These are phyloP conservation scores for Merodon equestris DNA, from an alignment of 2,888 invertebrate genomes.

Conservation along the genomic window DNA sequence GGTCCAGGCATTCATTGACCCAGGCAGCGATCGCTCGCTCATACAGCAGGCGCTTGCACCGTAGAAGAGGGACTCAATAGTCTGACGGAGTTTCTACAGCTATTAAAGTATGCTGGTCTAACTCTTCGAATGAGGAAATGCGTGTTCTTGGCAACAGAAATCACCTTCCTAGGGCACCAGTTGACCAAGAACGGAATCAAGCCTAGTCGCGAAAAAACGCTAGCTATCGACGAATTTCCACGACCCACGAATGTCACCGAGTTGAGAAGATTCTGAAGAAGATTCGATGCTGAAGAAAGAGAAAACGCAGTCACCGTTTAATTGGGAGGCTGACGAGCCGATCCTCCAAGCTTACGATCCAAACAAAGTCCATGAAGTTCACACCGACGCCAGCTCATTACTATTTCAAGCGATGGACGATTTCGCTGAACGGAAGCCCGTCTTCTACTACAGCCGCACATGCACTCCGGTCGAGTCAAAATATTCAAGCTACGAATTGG, in stretches of 20 bases:
- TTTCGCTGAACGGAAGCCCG: conserved; percentile 25
- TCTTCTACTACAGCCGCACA: conserved; percentile 23
- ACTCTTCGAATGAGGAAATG: too few species aligned
- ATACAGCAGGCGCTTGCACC: neutral
- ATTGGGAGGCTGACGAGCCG: neutral
- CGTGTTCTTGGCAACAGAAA: too few species aligned
- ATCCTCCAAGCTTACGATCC: too few species aligned
- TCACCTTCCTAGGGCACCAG: too few species aligned
- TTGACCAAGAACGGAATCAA: too few species aligned
- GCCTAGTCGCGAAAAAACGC: too few species aligned
- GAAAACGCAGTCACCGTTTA: neutral
- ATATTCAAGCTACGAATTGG: conserved; percentile 25
- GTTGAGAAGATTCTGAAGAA: neutral
- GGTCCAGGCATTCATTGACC: too few species aligned
- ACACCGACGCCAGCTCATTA: conserved; percentile 27
- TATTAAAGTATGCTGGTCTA: too few species aligned
- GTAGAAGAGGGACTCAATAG: too few species aligned
- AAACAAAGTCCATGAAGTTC: conserved; percentile 3
- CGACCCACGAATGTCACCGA: conserved; percentile 14
- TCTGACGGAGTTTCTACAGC: too few species aligned
- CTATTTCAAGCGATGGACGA: conserved; percentile 25
- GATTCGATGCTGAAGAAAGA: neutral
- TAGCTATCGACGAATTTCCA: conserved; percentile 3
- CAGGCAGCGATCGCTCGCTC: conserved; percentile 1
- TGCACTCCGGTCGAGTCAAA: conserved; percentile 12